Evolutionary conservation across 2,888 invertebrate genomes (phyloP), one percentile per base, ranked within the genome.

Genomic region (Argyresthia albistria): DNA sequence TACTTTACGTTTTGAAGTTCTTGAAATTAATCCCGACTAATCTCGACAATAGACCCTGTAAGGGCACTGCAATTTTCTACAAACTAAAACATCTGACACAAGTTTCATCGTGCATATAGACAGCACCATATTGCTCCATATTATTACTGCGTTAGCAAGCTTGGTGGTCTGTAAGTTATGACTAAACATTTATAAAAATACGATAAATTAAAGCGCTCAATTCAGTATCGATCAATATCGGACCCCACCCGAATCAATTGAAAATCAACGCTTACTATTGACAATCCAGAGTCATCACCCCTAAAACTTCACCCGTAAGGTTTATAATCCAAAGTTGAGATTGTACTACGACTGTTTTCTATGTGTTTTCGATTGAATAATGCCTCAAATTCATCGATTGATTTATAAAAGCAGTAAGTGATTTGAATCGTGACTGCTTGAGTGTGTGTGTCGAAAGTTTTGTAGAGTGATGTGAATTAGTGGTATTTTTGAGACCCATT

Each of bases 241-340:
- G 69, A 69, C 69, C 68, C 63, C 69, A 68, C 68, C 58, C 60
- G 57, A 53, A 57, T 54, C 56, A 51, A 54, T 52, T 43, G 54
- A 50, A 45, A 53, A 51, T 52, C 53, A 56, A 54, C 46, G 51
- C 43, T 51, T 16, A 25, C 48, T 12, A 37, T 25, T 39, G n/a
- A n/a, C 46, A 10, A 46, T 15, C 45, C 12, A 12, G 9, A 4
- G 14, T 9, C 1, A 8, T 43, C 14, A 25, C 6, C 15, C n/a
- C 45, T 43, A 14, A 45, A 4, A 45, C 9, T 45, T 12, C 12
- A 45, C 45, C 37, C 8, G 8, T 1, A 15, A 14, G 15, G 14
- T 12, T 14, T 37, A 14, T 9, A 4, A 15, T 37, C 14, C 16
- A 48, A 36, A 37, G n/a, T 48, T n/a, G 11, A 48, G 8, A 14